A percentile compares a stretch with the other conserved stretches of the same genome.
phyloP scores from a whole-genome alignment of 1,140 invertebrate species.

The Platyura marginata region DNA sequence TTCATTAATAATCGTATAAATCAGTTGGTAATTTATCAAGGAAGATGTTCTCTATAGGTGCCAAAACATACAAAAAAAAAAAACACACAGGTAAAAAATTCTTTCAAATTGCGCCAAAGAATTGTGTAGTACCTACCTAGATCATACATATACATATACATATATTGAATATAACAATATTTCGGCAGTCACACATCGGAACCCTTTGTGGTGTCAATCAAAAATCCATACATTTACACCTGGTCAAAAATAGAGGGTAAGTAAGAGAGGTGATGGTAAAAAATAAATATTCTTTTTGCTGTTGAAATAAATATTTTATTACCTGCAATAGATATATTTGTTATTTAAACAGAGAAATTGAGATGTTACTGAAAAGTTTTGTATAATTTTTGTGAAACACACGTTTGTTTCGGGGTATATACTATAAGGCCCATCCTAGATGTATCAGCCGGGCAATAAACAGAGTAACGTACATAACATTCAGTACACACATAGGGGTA shows the following conservation, averaged over 20 bases:
- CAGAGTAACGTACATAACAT: too few species aligned
- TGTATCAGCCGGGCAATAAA: too few species aligned
- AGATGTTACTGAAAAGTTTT: too few species aligned
- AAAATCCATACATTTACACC: conserved; percentile 1
- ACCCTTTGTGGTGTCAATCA: conserved; percentile 2
- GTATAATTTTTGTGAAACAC: too few species aligned
- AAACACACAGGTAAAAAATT: too few species aligned
- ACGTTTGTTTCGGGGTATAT: too few species aligned
- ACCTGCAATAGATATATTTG: not conserved
- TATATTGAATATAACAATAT: too few species aligned
- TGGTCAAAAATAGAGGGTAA: conserved; percentile 1
- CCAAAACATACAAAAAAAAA: not conserved
- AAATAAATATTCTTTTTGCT: not conserved
- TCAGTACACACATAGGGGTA: not conserved
- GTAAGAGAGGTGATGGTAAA: not conserved
- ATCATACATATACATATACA: not conserved
- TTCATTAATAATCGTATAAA: not conserved
- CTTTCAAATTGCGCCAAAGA: not conserved
- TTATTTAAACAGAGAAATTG: not conserved
- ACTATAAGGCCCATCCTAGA: too few species aligned
- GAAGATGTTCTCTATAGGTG: not conserved
- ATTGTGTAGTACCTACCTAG: not conserved
- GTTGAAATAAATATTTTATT: not conserved
- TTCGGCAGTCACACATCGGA: not conserved
- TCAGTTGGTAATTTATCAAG: not conserved